Evolutionary conservation across 2,113 vertebrate genomes (phyloP).

Genomic region (Amblyornis subalaris): DNA sequence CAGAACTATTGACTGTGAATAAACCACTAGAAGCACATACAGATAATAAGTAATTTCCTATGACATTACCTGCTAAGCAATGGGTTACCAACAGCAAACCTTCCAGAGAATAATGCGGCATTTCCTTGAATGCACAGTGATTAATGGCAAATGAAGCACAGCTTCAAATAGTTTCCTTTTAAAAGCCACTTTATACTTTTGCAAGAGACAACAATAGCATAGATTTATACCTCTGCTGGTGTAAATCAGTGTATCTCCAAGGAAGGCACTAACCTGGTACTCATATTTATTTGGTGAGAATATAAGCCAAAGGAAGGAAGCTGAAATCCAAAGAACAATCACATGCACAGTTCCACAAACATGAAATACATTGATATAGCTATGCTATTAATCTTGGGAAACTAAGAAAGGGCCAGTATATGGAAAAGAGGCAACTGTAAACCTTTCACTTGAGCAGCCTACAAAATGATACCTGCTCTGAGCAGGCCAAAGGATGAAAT

Average conservation of each 20-base stretch:
- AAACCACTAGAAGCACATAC: not conserved
- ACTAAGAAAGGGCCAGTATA: not conserved
- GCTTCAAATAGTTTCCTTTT: not conserved
- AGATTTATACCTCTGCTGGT: not conserved
- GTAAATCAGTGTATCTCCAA: not conserved
- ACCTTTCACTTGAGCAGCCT: not conserved
- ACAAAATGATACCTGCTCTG: not conserved
- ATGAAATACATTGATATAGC: not conserved
- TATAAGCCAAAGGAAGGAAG: not conserved
- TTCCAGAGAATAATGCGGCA: not conserved
- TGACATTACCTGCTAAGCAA: not conserved
- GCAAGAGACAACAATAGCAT: not conserved
- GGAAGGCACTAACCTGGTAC: not conserved
- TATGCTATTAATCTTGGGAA: not conserved
- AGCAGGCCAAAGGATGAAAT: not conserved
- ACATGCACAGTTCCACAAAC: not conserved
- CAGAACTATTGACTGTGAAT: constrained; percentile 9
- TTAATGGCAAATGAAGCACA: not conserved
- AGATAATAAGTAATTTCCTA: constrained; percentile 33
- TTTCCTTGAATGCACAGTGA: not conserved
- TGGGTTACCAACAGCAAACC: not conserved
- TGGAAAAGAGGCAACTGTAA: not conserved
- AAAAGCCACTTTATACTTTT: not conserved
- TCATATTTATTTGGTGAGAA: not conserved
- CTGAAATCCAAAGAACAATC: not conserved